Conservation (phyloP, 2,797 vertebrate species). For the Acanthiza pusilla region DNA sequence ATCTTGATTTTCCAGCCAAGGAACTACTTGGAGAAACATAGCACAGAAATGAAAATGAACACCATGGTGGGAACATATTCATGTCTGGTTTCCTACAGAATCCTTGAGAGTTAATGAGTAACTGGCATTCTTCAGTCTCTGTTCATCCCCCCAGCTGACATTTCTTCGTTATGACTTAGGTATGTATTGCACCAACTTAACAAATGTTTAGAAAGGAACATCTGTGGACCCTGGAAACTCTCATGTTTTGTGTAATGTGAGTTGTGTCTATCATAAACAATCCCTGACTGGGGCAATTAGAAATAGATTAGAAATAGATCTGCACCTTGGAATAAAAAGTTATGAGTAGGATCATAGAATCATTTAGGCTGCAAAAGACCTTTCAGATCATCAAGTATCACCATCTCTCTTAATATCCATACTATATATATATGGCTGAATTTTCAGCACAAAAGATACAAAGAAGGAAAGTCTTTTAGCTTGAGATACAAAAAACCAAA, state of each 20-base stretch:
- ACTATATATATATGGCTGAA: background rate
- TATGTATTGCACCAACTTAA: background rate
- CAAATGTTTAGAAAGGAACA: background rate
- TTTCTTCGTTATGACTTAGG: background rate
- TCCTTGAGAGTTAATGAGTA: background rate
- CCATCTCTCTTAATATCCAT: background rate
- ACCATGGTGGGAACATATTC: background rate
- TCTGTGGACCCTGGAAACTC: background rate
- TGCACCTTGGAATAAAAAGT: background rate
- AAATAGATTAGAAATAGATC: background rate
- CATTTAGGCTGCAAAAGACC: background rate
- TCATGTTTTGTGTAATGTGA: fast-evolving
- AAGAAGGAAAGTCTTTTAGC: background rate
- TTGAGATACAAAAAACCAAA: background rate
- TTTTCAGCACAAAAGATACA: background rate
- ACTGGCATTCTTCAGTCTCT: background rate
- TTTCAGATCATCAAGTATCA: background rate
- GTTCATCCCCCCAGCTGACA: background rate
- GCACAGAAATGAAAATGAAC: background rate
- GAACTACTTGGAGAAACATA: background rate
- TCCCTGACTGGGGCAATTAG: no score
- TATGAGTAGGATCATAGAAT: background rate
- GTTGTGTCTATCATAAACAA: background rate
- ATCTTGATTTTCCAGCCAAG: background rate
- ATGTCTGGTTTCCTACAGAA: background rate